Evolutionary conservation across 2,797 vertebrate species (phyloP).

Genomic region (Tragelaphus oryx): DNA sequence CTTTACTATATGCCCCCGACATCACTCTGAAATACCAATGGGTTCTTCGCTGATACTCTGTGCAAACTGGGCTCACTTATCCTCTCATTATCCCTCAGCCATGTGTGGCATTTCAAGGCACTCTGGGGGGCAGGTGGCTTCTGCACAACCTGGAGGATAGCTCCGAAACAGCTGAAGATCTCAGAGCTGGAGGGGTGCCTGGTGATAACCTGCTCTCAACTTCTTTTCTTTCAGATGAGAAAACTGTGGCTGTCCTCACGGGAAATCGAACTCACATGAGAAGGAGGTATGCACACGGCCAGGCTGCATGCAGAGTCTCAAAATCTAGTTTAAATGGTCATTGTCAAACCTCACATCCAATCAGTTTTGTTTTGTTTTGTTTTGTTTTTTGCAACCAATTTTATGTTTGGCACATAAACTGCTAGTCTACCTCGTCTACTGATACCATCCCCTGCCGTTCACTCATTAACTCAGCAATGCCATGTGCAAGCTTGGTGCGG

Average conservation of each 20-base stretch:
- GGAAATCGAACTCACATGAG: neutral
- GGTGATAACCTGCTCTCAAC: neutral
- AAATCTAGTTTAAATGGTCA: neutral
- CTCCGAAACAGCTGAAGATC: no score
- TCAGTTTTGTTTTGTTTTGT: neutral
- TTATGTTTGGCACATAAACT: accelerated
- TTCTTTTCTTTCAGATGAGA: neutral
- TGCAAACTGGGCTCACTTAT: neutral
- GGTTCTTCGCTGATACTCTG: accelerated
- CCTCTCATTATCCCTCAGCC: neutral
- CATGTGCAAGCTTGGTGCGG: accelerated
- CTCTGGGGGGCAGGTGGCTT: no score
- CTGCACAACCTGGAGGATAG: neutral
- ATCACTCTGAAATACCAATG: neutral
- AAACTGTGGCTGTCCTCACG: neutral
- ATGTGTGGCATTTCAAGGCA: accelerated
- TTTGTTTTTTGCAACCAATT: no score
- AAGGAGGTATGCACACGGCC: neutral
- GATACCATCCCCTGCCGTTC: neutral
- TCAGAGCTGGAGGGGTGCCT: neutral
- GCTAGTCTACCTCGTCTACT: accelerated
- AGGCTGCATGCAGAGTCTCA: neutral
- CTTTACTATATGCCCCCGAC: neutral
- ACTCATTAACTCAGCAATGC: no score
- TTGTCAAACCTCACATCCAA: neutral